phyloP scores from a whole-genome alignment of 2,797 vertebrate genomes.

The Percopsis omiscomaycus region DNA sequence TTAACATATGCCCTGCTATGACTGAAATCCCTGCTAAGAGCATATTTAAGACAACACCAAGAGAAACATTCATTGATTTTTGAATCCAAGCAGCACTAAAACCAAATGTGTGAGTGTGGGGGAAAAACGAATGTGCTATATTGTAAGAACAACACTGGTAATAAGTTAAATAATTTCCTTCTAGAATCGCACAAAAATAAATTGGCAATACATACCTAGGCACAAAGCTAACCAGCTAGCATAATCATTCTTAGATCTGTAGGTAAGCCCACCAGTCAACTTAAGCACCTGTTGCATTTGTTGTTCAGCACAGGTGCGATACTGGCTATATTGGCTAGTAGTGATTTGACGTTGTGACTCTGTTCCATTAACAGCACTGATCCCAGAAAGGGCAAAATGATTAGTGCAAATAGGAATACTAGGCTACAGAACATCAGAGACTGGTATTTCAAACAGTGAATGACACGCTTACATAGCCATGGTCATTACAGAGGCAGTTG shows the following conservation, averaged over 20 bases:
- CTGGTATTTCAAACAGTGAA: neutral
- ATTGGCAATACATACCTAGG: slow-evolving; percentile 53
- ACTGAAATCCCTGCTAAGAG: no score
- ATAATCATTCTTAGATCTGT: slow-evolving; percentile 3
- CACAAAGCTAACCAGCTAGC: slow-evolving; percentile 40
- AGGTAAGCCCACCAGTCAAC: neutral
- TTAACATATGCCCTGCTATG: no score
- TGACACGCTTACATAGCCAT: slow-evolving; percentile 12
- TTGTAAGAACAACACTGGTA: neutral
- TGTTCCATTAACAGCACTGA: slow-evolving; percentile 15
- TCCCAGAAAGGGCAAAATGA: slow-evolving; percentile 15
- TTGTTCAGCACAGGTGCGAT: slow-evolving; percentile 24
- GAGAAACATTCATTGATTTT: no score
- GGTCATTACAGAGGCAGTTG: slow-evolving; percentile 35
- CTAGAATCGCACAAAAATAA: slow-evolving; percentile 30
- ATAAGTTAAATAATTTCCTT: slow-evolving; percentile 6
- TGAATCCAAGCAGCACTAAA: no score
- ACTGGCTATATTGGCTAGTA: slow-evolving; percentile 26
- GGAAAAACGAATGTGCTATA: neutral
- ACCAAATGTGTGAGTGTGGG: no score
- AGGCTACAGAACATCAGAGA: slow-evolving; percentile 8
- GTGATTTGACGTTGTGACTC: neutral
- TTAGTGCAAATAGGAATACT: slow-evolving; percentile 46
- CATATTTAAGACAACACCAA: no score
- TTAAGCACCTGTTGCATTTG: slow-evolving; percentile 2